Evolutionary conservation across 1,140 invertebrate species (phyloP).

Genomic region (Drosophila tsacasi): DNA sequence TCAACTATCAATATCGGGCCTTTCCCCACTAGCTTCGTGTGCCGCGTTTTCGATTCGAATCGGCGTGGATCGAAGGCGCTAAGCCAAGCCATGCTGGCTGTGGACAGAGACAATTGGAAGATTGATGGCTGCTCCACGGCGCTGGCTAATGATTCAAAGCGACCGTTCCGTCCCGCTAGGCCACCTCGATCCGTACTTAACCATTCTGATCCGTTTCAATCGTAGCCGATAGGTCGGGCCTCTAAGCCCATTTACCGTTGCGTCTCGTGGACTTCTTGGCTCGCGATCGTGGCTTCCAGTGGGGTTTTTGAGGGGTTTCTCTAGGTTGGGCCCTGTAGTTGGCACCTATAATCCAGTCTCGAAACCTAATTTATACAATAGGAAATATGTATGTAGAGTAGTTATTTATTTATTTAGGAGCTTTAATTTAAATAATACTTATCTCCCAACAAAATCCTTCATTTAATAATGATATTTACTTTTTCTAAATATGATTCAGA

Average conservation of each 20-base stretch:
- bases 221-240: slow-evolving; percentile 6
- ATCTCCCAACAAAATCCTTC: background rate
- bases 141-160: slow-evolving; percentile 67
- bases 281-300: slow-evolving; percentile 3
- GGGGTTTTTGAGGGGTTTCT: background rate
- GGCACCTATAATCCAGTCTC: background rate
- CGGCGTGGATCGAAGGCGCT: slow-evolving; percentile 26
- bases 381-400: background rate
- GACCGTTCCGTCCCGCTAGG: slow-evolving; percentile 28
- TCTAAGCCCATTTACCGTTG: slow-evolving; percentile 29
- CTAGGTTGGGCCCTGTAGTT: slow-evolving; percentile 18
- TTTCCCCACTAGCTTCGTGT: slow-evolving; percentile 26
- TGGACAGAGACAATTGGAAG: slow-evolving; percentile 62
- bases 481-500: background rate
- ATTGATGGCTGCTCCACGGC: slow-evolving; percentile 57
- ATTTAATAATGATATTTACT: background rate
- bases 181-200: slow-evolving; percentile 16
- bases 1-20: background rate
- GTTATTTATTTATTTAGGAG: no score
- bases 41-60: slow-evolving; percentile 17
- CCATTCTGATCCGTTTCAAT: slow-evolving; percentile 4
- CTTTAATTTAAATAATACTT: no score
- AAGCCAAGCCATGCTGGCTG: slow-evolving; percentile 5
- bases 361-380: background rate
- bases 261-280: slow-evolving; percentile 28